Percentiles rank a stretch among this genome's conserved stretches.
phyloP scores from a whole-genome alignment of 2,888 invertebrate species.

The Xestobium rufovillosum region DNA sequence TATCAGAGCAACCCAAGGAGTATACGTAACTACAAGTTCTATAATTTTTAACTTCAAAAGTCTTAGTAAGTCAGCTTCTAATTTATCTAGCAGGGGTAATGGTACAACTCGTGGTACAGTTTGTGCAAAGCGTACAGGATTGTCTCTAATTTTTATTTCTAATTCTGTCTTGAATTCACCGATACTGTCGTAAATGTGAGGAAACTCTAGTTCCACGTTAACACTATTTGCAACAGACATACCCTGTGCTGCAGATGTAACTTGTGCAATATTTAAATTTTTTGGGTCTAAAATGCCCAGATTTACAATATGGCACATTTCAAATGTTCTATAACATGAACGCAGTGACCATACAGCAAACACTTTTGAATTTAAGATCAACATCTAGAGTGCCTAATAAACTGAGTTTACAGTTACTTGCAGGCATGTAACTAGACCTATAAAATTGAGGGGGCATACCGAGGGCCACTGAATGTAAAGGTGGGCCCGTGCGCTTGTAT shows the following conservation, averaged over 20 bases:
- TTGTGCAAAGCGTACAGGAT: slow-evolving; percentile 10
- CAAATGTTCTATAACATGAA: background rate
- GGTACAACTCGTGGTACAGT: slow-evolving; percentile 14
- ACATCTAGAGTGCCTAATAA: background rate
- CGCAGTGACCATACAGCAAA: background rate
- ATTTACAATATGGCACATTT: background rate
- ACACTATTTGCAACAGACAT: no score
- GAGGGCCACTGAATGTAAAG: no score
- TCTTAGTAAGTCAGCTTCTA: slow-evolving; percentile 13
- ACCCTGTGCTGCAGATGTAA: background rate
- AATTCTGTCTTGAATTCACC: background rate
- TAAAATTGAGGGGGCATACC: no score
- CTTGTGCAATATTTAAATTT: background rate
- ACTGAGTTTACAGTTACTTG: no score
- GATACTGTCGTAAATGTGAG: background rate
- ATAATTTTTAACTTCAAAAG: slow-evolving; percentile 12
- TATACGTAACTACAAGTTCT: slow-evolving; percentile 13
- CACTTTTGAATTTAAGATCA: background rate
- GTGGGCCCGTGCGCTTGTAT: no score
- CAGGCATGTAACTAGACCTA: no score
- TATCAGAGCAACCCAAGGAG: slow-evolving; percentile 16
- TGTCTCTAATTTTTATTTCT: slow-evolving; percentile 2
- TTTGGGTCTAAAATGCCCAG: background rate
- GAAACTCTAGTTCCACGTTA: slow-evolving; percentile 2
- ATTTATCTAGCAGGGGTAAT: slow-evolving; percentile 14